Evolutionary conservation across 2,113 vertebrate species (phyloP).

Genomic region (Chaenogobius annularis): DNA sequence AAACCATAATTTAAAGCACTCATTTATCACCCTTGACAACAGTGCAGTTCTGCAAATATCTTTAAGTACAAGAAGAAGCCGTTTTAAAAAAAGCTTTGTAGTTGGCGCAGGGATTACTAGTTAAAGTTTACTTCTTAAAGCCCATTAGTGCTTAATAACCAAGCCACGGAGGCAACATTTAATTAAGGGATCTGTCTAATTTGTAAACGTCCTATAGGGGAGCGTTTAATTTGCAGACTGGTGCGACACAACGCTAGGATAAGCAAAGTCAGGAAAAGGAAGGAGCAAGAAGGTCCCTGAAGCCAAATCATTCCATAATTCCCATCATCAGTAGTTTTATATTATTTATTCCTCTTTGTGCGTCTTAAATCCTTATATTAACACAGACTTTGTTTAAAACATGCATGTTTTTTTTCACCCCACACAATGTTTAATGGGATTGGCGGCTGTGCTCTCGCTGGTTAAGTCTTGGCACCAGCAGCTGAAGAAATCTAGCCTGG

Average conservation of each 20-base stretch:
- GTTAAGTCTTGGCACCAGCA: constrained; percentile 60
- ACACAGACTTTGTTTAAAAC: constrained; percentile 58
- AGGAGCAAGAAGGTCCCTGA: neutral
- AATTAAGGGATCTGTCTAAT: neutral
- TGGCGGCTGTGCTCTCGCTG: constrained; percentile 33
- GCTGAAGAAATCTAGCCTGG: constrained; percentile 53
- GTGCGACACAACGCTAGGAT: constrained; percentile 6
- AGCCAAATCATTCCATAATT: constrained; percentile 1
- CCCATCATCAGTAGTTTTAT: constrained; percentile 16
- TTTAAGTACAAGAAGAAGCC: constrained; percentile 5
- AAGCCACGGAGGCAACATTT: neutral
- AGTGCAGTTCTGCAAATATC: neutral
- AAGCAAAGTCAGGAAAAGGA: neutral
- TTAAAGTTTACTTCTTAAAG: constrained; percentile 6
- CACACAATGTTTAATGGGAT: constrained; percentile 56
- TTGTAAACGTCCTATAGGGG: constrained; percentile 1
- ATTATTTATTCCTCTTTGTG: constrained; percentile 36
- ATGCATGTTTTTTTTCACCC: constrained; percentile 40
- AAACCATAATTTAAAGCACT: neutral
- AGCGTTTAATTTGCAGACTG: constrained; percentile 11
- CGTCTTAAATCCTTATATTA: constrained; percentile 45
- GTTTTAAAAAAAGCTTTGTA: constrained; percentile 2
- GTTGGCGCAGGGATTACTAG: neutral
- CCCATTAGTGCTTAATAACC: neutral
- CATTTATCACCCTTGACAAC: constrained; percentile 9